Conservation (phyloP, 2,113 vertebrate genomes). For the Proterorhinus semilunaris region DNA sequence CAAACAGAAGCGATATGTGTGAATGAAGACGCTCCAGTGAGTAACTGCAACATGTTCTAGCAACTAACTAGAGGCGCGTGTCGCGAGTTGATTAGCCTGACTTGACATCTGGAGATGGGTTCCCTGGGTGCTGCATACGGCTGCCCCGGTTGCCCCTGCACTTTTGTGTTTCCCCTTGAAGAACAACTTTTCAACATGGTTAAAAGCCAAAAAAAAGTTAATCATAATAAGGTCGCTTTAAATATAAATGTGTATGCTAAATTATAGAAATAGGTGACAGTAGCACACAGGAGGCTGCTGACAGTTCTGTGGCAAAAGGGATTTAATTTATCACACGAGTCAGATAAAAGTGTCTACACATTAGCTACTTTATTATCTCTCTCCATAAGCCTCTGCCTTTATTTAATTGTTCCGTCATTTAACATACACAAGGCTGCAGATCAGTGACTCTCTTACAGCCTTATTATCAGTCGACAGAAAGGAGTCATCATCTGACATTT, state of each 20-base stretch:
- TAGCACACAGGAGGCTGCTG: slow-evolving; percentile 18
- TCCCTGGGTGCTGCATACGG: too few relatives aligned
- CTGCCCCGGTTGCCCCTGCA: too few relatives aligned
- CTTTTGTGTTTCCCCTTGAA: too few relatives aligned
- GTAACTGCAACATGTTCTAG: too few relatives aligned
- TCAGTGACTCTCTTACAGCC: slow-evolving; percentile 28
- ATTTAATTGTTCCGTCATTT: slow-evolving; percentile 19
- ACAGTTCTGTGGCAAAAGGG: slow-evolving; percentile 24
- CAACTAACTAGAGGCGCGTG: too few relatives aligned
- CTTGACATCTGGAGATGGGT: too few relatives aligned
- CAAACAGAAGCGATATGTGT: too few relatives aligned
- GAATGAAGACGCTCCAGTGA: too few relatives aligned
- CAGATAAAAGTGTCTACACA: slow-evolving; percentile 30
- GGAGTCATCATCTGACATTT: too few relatives aligned
- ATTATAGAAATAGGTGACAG: neutral
- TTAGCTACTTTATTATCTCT: slow-evolving; percentile 31
- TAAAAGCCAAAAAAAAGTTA: too few relatives aligned
- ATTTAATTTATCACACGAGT: slow-evolving; percentile 18
- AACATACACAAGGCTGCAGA: slow-evolving; percentile 13
- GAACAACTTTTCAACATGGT: too few relatives aligned
- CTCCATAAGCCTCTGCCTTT: slow-evolving; percentile 4
- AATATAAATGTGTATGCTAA: neutral
- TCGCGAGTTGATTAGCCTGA: too few relatives aligned
- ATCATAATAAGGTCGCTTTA: neutral
- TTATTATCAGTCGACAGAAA: neutral